phyloP scores from a whole-genome alignment of 2,888 invertebrate genomes.

The Papilio gigon region DNA sequence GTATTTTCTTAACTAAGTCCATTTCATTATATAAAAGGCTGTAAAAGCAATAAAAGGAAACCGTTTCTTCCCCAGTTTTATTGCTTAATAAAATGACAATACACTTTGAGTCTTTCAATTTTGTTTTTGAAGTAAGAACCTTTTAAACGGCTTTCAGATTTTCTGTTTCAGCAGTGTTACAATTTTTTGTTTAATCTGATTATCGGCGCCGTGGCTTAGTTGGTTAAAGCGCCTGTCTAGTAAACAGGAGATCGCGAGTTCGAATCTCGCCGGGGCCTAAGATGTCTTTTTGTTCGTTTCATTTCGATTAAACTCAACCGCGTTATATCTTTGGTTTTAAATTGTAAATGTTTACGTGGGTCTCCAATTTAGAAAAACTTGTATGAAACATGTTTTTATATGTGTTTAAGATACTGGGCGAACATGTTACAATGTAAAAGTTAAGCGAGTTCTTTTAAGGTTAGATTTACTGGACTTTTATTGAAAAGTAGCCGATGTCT shows the following conservation, averaged over 20 bases:
- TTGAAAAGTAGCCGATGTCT: no score
- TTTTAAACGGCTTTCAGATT: background rate
- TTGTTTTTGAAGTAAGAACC: background rate
- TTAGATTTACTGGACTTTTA: no score
- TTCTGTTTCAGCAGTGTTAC: background rate
- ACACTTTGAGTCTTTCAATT: background rate
- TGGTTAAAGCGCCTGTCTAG: slow-evolving; percentile 86
- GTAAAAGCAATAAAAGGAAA: slow-evolving; percentile 15
- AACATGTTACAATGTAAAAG: no score
- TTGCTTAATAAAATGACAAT: background rate
- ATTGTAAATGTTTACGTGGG: no score
- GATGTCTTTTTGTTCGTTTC: background rate
- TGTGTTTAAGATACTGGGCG: no score
- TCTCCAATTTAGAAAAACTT: no score
- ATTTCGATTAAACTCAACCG: background rate
- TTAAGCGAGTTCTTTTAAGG: no score
- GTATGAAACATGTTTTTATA: no score
- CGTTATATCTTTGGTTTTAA: background rate
- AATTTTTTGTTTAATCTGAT: background rate
- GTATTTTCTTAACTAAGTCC: slow-evolving; percentile 1
- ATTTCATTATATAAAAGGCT: slow-evolving; percentile 5
- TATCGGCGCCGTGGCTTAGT: slow-evolving; percentile 87
- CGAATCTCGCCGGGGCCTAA: slow-evolving; percentile 78
- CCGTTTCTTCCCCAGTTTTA: background rate
- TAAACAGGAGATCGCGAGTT: slow-evolving; percentile 80